phyloP scores from a whole-genome alignment of 2,888 invertebrate genomes.

The Poecilus cupreus region DNA sequence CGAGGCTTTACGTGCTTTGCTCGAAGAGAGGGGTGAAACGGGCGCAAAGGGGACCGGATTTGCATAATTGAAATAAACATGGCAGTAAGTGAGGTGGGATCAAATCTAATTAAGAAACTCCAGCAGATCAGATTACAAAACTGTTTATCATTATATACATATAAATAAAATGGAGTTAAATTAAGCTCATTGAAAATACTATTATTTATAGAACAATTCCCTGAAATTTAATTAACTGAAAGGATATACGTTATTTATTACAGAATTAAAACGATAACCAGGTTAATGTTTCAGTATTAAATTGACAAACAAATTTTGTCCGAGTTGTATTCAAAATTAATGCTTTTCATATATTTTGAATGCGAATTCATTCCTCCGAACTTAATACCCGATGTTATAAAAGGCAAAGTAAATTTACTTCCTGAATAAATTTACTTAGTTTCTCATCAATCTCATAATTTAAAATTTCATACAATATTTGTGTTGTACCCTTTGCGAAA shows the following conservation, averaged over 20 bases:
- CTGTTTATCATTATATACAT: constrained; percentile 55
- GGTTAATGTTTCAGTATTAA: constrained; percentile 28
- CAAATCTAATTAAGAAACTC: constrained; percentile 69
- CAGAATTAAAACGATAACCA: constrained; percentile 25
- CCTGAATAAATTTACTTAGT: too few species aligned
- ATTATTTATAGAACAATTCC: constrained; percentile 50
- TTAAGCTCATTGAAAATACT: constrained; percentile 46
- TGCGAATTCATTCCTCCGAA: too few species aligned
- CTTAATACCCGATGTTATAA: too few species aligned
- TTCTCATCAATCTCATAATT: too few species aligned
- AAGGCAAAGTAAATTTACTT: neutral
- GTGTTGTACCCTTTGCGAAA: too few species aligned
- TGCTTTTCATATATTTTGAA: too few species aligned
- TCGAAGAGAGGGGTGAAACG: neutral
- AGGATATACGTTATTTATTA: constrained; percentile 42
- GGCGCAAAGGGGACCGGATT: constrained; percentile 65
- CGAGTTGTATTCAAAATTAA: neutral
- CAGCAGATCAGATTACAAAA: constrained; percentile 63
- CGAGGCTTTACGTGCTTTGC: constrained; percentile 59
- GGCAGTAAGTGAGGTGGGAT: constrained; percentile 68
- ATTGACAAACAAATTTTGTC: neutral
- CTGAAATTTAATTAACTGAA: constrained; percentile 43
- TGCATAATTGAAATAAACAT: constrained; percentile 71
- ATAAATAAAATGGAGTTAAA: constrained; percentile 48
- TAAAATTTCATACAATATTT: too few species aligned